Base-by-base conservation (phyloP, 2,113 vertebrate genomes). In the Rhombomys opimus region DNA sequence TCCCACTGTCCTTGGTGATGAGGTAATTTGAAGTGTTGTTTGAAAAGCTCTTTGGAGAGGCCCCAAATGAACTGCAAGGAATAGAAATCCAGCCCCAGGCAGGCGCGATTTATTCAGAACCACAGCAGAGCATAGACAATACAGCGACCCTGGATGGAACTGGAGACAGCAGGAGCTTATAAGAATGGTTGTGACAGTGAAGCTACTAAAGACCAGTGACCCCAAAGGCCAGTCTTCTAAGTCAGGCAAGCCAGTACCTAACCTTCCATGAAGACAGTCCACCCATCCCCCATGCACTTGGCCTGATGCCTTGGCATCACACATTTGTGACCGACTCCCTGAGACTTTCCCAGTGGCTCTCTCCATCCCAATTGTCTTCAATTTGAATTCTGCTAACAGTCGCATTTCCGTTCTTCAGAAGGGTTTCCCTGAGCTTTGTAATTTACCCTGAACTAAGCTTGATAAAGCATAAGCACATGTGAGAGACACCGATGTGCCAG, bases 11-110 rank as follows among this genome's bases (percentile, higher is more conserved):
- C 46, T 57, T 38, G 65, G 63, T 22, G 61, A 65, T 61, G 65
- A 81, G 54, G 50, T 41, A 73, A 52, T 85, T 67, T 86, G 78
- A 90, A 90, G 76, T 93, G 46, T 50, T 91, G 54, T 91, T 84
- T 61, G 59, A 75, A 91, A 93, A 52, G 4, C 14, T 88, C 65
- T 82, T 72, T 77, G 52, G 59, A 68, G 59, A 61, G 38, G 63
- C 18, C 54, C 84, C 84, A 91, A 23, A n/a, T 46, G 46, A 85
- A 17, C n/a, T 92, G 12, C 4, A 17, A 73, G 32, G 52, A 93
- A 61, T 70, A 93, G 50, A 92, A 87, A 80, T 13, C 52, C 54
- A 89, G 38, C 8, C 20, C 52, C 22, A 50, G 18, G 20, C 57
- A 68, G 38, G 17, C 59, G 32, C 14, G 59, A 15, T 70, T 90